A percentile compares a stretch with the other conserved stretches of the same genome.
Conservation (phyloP, 2,113 vertebrate species). For the Lethenteron reissneri region DNA sequence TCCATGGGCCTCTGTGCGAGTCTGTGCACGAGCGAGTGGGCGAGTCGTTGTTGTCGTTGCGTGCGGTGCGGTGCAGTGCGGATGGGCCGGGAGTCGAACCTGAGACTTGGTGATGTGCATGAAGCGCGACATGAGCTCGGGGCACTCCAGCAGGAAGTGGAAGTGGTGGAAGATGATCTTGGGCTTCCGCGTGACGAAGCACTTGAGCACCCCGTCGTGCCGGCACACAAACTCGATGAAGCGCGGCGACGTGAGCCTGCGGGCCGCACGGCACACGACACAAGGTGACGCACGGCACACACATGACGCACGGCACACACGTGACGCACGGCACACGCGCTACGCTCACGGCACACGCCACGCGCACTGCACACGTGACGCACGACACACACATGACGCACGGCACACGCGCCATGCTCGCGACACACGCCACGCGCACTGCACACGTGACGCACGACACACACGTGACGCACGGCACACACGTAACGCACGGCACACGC, state of each 20-base stretch:
- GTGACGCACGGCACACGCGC: too few species aligned
- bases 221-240: constrained; percentile 98
- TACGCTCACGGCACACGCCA: too few species aligned
- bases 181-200: constrained; percentile 94
- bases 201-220: constrained; percentile 87
- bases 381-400: too few species aligned
- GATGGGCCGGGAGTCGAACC: constrained; percentile 23
- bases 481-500: too few species aligned
- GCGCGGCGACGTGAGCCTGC: constrained; percentile 81
- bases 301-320: too few species aligned
- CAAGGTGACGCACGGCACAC: too few species aligned
- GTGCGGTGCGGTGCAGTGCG: neutral
- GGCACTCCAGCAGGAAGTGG: constrained; percentile 93
- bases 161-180: constrained; percentile 98
- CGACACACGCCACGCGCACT: too few species aligned
- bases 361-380: too few species aligned
- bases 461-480: too few species aligned
- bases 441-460: too few species aligned
- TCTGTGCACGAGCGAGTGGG: neutral
- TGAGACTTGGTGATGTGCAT: constrained; percentile 99
- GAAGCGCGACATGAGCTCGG: constrained; percentile 92
- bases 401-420: too few species aligned
- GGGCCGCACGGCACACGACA: too few species aligned
- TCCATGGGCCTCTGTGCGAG: neutral
- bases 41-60: neutral